Base-by-base conservation (phyloP, 1,140 invertebrate genomes). In the Hypsibius dujardini region DNA sequence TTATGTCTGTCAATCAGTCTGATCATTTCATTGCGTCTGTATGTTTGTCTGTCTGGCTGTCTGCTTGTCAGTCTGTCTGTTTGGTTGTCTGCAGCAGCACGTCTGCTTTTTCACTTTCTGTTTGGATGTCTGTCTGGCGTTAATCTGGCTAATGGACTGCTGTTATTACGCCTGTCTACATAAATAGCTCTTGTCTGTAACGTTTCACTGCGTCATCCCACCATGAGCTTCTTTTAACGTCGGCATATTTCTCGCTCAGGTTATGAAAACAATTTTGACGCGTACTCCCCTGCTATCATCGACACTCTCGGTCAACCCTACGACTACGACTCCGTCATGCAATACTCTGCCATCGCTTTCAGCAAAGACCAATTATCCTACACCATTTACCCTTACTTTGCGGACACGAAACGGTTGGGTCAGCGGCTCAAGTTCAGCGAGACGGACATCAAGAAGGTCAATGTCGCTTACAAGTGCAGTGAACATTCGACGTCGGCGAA, bases 321-420 rank as follows among this genome's bases (percentile, higher is more conserved):
- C 74, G 84, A 86, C 74, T 84, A 84, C 72, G 75, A 75, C 1
- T 80, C 79, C 14, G 77, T 83, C 67, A 80, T 82, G 80, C 82
- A 83, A 73, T 83, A 83, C 73, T 78, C 78, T 28, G 75, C 78
- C 47, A 79, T 78, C 47, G 79, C 81, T 2, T 82, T 82, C 72
- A 76, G 76, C 46, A 75, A 73, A 59, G 79, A 82, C 70, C 74
- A 75, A 1, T 72, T 73, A 1, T 74, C 77, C 50, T 78, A 79
- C 1, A 83, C 82, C 1, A 79, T 83, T 62, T 74, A 79, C 69
- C 78, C 78, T 28, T 77, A 74, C 56, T 59, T 70, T 50, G 14
- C 14, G 1, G 2, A 59, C 1, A 75, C 75, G 1, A 74, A 74
- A 15, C 59, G 71, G 45, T 81, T 83, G 70, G 82, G 81, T 12